phyloP scores from a whole-genome alignment of 2,113 vertebrate genomes.

The Merops nubicus region DNA sequence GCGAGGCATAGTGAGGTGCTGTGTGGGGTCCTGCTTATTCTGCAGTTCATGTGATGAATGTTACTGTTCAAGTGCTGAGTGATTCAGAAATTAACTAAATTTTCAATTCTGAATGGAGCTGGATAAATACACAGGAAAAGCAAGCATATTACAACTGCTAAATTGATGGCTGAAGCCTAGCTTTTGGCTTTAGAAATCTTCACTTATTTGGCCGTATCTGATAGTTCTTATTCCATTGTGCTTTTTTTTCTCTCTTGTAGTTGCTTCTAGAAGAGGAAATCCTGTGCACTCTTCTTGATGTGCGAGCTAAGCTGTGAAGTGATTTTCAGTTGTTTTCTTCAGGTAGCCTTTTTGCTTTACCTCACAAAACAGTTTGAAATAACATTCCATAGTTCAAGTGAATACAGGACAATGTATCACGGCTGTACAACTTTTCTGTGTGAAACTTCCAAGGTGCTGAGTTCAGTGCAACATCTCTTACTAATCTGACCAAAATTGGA shows the following conservation, averaged over 20 bases:
- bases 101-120: constrained; percentile 76
- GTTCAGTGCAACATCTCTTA: neutral
- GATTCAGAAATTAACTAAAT: constrained; percentile 78
- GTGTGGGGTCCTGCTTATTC: neutral
- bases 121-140: neutral
- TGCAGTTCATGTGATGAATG: constrained; percentile 75
- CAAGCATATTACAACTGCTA: neutral
- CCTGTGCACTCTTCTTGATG: neutral
- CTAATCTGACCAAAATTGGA: neutral
- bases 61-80: constrained; percentile 81
- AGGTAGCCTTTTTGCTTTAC: neutral
- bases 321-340: neutral
- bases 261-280: neutral
- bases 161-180: neutral
- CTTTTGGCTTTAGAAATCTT: neutral
- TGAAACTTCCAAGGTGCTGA: neutral
- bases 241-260: neutral
- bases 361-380: neutral
- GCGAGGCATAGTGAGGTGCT: neutral
- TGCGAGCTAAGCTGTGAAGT: neutral
- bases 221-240: neutral
- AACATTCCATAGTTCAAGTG: fast-evolving
- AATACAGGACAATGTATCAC: neutral
- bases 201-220: neutral
- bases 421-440: neutral